Base-by-base conservation (phyloP, 2,888 invertebrate species). In the Chymomyza procnemis region DNA sequence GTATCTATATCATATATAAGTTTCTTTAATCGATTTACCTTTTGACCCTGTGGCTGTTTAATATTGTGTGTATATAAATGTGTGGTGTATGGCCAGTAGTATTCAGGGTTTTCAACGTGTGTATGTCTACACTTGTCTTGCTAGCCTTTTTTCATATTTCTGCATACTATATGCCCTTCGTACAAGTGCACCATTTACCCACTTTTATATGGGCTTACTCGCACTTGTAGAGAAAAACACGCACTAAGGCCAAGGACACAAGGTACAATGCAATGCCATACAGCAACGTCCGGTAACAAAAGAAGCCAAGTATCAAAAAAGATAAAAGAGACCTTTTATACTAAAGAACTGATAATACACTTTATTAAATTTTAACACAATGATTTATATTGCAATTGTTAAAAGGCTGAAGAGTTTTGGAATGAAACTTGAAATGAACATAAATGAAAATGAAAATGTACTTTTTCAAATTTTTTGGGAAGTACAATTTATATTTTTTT, bases 241-340 rank as follows among this genome's bases (percentile, higher is more conserved):
- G 34, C 34, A 41, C 34, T 12, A 12, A 41, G 34, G 34, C 63
- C 75, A 75, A 65, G 72, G 48, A 64, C 14, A 6, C 19, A 41
- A 14, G 4, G 12, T 16, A 21, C 58, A 19, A 18, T 41, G 58
- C 19, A 19, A 41, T 26, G 56, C 56, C 16, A 26, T 22, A 30
- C 56, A 12, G n/a, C 8, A 41, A 41, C 19, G 18, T 16, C n/a
- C 52, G 68, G 60, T 74, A 74, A 80, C 84, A 80, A 85, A 80
- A 68, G 67, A 72, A 68, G 67, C 72, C 69, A 67, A 75, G 70
- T 73, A 66, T 76, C 66, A 57, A 68, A 57, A 68, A 66, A 56
- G 54, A 76, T 74, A 55, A 67, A 46, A 41, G 12, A 41, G 12
- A 41, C 34, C 12, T 12, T 34, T 0, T 5, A 12, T 12, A 14